These are phyloP conservation scores for Scolopax rusticola DNA, from an alignment of 2,797 vertebrate species.

Conservation along the genomic window DNA sequence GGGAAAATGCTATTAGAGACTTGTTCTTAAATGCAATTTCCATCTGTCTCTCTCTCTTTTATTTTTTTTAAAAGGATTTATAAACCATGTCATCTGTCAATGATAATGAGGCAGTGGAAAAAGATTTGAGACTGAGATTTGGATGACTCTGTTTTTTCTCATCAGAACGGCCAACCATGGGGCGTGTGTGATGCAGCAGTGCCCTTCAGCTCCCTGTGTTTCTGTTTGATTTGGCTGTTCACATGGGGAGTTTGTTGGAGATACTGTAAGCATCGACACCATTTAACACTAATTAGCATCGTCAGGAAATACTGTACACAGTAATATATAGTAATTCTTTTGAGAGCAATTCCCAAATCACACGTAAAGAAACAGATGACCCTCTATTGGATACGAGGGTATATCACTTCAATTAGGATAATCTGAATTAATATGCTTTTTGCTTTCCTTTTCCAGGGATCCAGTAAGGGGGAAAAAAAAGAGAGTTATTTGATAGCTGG, in stretches of 20 bases:
- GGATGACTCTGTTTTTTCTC: background rate
- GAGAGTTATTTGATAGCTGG: background rate
- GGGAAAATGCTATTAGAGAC: background rate
- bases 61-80: background rate
- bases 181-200: background rate
- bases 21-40: background rate
- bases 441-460: background rate
- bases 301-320: background rate
- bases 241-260: background rate
- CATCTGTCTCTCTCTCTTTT: background rate
- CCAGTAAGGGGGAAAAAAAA: background rate
- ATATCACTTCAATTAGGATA: background rate
- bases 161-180: background rate
- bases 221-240: background rate
- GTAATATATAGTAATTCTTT: background rate
- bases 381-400: background rate
- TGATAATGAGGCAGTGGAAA: background rate
- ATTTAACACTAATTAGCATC: background rate
- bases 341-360: background rate
- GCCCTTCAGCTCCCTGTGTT: background rate
- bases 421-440: background rate
- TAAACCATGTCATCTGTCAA: background rate
- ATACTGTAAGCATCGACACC: background rate
- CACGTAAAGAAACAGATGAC: background rate
- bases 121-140: background rate